Evolutionary conservation across 2,888 invertebrate genomes (phyloP), one percentile per base, ranked within the genome.

Genomic region (Tetranychus truncatus): DNA sequence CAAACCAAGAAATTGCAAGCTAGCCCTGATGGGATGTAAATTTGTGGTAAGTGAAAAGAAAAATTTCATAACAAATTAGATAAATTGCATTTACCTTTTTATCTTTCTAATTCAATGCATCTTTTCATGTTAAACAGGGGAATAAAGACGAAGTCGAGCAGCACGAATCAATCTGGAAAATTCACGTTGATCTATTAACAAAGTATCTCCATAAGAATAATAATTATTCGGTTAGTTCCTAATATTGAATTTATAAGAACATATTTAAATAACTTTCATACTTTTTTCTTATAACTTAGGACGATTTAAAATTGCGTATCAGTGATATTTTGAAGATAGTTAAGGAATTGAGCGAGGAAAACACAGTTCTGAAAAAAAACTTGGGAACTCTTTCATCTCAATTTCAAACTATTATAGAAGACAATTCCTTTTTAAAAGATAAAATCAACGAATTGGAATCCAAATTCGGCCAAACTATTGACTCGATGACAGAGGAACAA

Each of bases 1-100:
- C 9, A 76, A 76, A 76, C 76, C 76, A 46, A 75, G 71, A n/a
- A 74, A 74, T 65, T 76, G 76, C 71, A 45, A 44, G 15, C 71
- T 76, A 20, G 74, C 66, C 2, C 74, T 45, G 20, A 34, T 74
- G 24, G 74, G 74, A 6, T 74, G 76, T 45, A 74, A 74, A 21
- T 76, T 74, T 71, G 66, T 74, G 74, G 74, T 74, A 74, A 46
- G 66, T 74, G 34, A 15, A 8, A 20, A 45, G 18, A 5, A 34
- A 45, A 72, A 18, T 20, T 24, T 34, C n/a, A 21, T 72, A n/a
- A 1, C 11, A 15, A 20, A 24, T 45, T 65, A 2, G 65, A 11
- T 11, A 1, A 24, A 65, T 5, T 66, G 4, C 7, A 55, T 24
- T 24, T 18, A n/a, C 24, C 0, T 55, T 11, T 72, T 20, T 45